Base-by-base conservation (phyloP, 2,888 invertebrate genomes). In the Mesoligia furuncula region DNA sequence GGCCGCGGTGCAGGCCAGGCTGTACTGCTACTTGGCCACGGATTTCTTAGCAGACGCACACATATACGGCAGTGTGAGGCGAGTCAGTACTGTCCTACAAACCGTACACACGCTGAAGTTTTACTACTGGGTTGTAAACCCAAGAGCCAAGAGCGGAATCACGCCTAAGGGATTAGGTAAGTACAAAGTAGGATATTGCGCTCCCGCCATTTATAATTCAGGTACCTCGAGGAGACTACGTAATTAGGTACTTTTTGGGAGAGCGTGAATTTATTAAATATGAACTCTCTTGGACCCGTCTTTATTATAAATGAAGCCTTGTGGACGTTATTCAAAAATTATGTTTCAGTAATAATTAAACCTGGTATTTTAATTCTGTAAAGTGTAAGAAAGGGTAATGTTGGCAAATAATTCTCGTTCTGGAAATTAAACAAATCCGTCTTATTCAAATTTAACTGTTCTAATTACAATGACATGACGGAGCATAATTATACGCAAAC, bases 121-220 rank as follows among this genome's bases (percentile, higher is more conserved):
- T 95, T 99, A 99, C 96, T 99, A 99, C 95, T 99, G 99, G 99
- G 99, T 99, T 67, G 98, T 98, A 80, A 99, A 99, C 97, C 99
- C 99, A 1, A 97, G 98, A 86, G 98, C 98, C 85, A 99, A 99
- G 95, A 99, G 99, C 95, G 99, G 99, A 74, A 99, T 99, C 91
- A 98, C 98, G 79, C 99, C 99, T 39, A 99, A 99, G 96, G 99
- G 99, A 90, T 96, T 99, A 88, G 99, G 99, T 99, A 94, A 97
- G 98, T 96, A 66, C 74, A 31, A 66, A 83, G 75, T 39, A 75
- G 27, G 54, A 65, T 64, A 64, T 73, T 67, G 45, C 73, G 54
- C 54, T 72, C 31, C 65, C 69, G 54, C 57, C 73, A 64, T 75
- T 78, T 85, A 85, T 85, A 71, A 85, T 84, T 65, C 61, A 65